Base-by-base conservation (phyloP, 2,797 vertebrate species). In the Agapornis canus region DNA sequence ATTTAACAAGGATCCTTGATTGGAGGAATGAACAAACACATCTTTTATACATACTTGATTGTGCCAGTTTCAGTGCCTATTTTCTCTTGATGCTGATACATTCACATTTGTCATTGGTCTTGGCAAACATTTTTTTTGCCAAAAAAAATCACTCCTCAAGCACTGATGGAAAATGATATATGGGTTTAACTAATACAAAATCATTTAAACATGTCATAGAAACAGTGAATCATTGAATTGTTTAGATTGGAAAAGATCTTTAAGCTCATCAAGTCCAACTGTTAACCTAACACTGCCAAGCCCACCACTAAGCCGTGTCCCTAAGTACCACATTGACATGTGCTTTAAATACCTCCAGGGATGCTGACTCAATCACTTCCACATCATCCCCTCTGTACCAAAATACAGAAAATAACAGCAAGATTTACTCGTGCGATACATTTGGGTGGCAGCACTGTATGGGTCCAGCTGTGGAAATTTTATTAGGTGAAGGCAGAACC, bases 1-100 rank as follows among this genome's bases (percentile, higher is more conserved):
- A 39, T 80, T 94, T 94, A 81, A 92, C 0, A 5, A 95, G 87
- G 52, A 65, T 75, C 21, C 61, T 89, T 87, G 93, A 87, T 71
- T 87, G 86, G 83, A 84, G 45, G 63, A 91, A 86, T 29, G 49
- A 82, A 29, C 57, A 68, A 93, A 89, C 73, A 59, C 45, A 47
- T 92, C 81, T 85, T 89, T 87, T 39, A 73, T 18, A 54, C 35
- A 37, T 31, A 35, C 49, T 65, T 66, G 60, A 87, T 73, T 59
- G 75, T 85, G 76, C 68, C 61, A 75, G 2, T 78, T 95, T 87
- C 66, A 73, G 71, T 37, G 56, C 52, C 89, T 77, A 23, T 86
- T 89, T 94, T 87, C 35, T 57, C 71, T 32, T 37, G 5, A 6
- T 80, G 77, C 54, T 82, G 82, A 56, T 40, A 60, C 14, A 23